Base-by-base conservation (phyloP, 1,140 invertebrate species). In the Meloidogyne exigua region DNA sequence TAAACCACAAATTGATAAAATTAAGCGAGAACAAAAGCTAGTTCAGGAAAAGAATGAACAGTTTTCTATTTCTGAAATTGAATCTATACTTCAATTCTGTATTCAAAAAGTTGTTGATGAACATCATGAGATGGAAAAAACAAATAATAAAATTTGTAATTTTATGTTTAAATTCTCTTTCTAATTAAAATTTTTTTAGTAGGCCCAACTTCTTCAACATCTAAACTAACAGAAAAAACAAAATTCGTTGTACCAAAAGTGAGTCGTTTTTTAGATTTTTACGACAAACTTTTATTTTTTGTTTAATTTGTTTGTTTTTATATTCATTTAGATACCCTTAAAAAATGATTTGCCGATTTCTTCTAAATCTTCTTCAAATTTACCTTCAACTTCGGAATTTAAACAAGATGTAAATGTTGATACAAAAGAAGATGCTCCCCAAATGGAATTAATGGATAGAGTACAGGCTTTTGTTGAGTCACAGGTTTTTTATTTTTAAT, bases 381-480 rank as follows among this genome's bases (percentile, higher is more conserved):
- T 57, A 57, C 49, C 49, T n/a, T 57, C 49, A 57, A 57, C 49
- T 10, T 57, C 49, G 4, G 4, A 57, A 57, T 1, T 21, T 9
- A 57, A n/a, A n/a, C 18, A n/a, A 57, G 18, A 57, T n/a, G 18
- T 2, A 57, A 18, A n/a, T 32, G 72, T 13, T 28, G 72, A 62
- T 1, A 28, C 21, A n/a, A 62, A 64, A 23, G 72, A 32, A 12
- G 28, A 65, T 18, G 39, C 32, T 13, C 49, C 49, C 21, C 49
- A 57, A n/a, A 26, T 36, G 25, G 49, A 66, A 28, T 73, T 73
- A 36, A 42, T 73, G 57, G 72, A 73, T 62, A 26, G 72, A 64
- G 62, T 73, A 10, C 49, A 73, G 28, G 39, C 72, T 25, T 73
- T 65, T 64, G 72, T 64, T 26, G 72, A 73, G 39, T 28, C 72